Evolutionary conservation across 1,140 invertebrate genomes (phyloP).

Genomic region (Akabosia matsudoensis): DNA sequence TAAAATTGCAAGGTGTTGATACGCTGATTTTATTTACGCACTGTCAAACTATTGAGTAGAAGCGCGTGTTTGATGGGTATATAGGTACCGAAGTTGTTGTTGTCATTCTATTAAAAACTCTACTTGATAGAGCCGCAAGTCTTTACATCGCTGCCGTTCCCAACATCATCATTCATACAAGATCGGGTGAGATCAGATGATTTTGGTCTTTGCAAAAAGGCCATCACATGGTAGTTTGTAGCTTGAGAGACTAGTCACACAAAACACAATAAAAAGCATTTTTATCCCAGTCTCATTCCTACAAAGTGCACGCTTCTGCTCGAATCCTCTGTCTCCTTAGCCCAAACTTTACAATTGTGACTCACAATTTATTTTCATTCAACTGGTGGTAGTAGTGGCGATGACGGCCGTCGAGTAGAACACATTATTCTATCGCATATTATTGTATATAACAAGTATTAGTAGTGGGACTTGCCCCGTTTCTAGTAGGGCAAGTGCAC

Average conservation of each 20-base stretch:
- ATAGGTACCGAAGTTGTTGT: not conserved
- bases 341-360: too few species aligned
- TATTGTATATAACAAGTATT: too few species aligned
- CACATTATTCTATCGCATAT: too few species aligned
- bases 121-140: not conserved
- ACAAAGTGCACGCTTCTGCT: not conserved
- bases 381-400: not conserved
- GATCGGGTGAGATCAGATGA: constrained; percentile 22
- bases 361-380: not conserved
- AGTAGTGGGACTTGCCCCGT: not conserved
- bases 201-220: not conserved
- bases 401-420: not conserved
- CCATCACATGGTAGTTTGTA: too few species aligned
- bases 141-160: not conserved
- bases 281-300: not conserved
- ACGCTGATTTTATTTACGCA: too few species aligned
- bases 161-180: constrained; percentile 1
- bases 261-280: not conserved
- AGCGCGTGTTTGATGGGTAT: too few species aligned
- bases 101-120: not conserved
- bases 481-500: not conserved
- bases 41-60: too few species aligned
- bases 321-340: not conserved
- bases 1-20: too few species aligned
- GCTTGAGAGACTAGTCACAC: too few species aligned